Evolutionary conservation across 2,888 invertebrate species (phyloP).

Genomic region (Teleogryllus oceanicus): DNA sequence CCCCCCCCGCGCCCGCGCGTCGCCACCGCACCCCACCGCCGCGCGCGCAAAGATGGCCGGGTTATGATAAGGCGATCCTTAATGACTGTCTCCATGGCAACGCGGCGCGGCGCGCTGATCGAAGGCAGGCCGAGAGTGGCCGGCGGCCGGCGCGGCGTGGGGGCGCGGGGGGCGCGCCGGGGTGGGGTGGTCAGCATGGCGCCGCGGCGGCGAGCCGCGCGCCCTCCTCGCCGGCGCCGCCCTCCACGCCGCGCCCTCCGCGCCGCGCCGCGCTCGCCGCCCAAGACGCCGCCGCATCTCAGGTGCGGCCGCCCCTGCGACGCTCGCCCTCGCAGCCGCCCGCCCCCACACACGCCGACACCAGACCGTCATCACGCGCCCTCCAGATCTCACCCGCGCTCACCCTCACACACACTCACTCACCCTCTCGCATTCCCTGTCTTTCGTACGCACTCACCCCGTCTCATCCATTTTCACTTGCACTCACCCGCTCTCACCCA

Average conservation of each 20-base stretch:
- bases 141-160: neutral
- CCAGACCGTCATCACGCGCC: too few species aligned
- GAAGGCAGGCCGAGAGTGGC: constrained; percentile 11
- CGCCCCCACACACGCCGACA: too few species aligned
- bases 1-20: neutral
- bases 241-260: constrained; percentile 35
- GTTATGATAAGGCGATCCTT: constrained; percentile 18
- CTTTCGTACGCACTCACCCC: too few species aligned
- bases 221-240: constrained; percentile 42
- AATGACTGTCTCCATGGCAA: constrained; percentile 9
- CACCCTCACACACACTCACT: too few species aligned
- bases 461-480: too few species aligned
- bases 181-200: neutral
- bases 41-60: constrained; percentile 18
- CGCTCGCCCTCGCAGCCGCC: constrained; percentile 37
- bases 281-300: constrained; percentile 32
- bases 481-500: too few species aligned
- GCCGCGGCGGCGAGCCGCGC: neutral
- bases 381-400: too few species aligned
- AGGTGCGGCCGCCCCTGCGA: constrained; percentile 38
- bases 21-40: constrained; percentile 19
- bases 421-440: too few species aligned
- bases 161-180: neutral
- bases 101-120: neutral
- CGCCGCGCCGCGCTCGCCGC: constrained; percentile 23